phyloP scores from a whole-genome alignment of 1,140 invertebrate genomes.

The Anagrus nilaparvatae region DNA sequence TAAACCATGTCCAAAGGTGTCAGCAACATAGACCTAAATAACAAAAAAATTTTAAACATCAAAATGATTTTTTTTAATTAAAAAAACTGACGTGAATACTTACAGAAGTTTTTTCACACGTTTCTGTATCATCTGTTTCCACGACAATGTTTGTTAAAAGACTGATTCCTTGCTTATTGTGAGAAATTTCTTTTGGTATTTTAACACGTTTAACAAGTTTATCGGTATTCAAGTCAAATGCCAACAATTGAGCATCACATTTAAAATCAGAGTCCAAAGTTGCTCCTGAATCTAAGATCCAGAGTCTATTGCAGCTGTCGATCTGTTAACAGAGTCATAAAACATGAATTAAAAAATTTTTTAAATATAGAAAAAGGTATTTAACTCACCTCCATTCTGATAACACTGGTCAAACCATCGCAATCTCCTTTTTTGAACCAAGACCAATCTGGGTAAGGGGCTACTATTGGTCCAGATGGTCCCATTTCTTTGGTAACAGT shows the following conservation, averaged over 20 bases:
- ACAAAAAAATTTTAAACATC: background rate
- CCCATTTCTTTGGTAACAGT: slow-evolving; percentile 9
- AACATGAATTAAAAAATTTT: too few relatives aligned
- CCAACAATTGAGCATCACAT: background rate
- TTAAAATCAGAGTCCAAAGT: background rate
- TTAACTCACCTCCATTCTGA: too few relatives aligned
- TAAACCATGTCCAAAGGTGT: background rate
- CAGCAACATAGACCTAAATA: slow-evolving; percentile 7
- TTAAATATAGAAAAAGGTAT: too few relatives aligned
- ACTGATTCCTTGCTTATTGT: background rate
- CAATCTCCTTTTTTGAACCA: slow-evolving; percentile 9
- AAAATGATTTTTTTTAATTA: background rate
- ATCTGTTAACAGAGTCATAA: background rate
- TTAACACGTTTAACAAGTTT: background rate
- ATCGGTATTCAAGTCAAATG: background rate
- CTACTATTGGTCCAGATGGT: slow-evolving; percentile 15
- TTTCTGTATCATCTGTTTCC: background rate
- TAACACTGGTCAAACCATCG: too few relatives aligned
- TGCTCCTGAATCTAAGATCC: background rate
- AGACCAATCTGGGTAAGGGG: slow-evolving; percentile 15
- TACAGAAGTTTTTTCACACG: slow-evolving; percentile 4
- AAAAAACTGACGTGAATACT: background rate
- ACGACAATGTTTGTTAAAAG: background rate
- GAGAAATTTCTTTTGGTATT: background rate
- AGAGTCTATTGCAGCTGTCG: background rate